Base-by-base conservation (phyloP, 2,113 vertebrate species). In the Rallus limicola region DNA sequence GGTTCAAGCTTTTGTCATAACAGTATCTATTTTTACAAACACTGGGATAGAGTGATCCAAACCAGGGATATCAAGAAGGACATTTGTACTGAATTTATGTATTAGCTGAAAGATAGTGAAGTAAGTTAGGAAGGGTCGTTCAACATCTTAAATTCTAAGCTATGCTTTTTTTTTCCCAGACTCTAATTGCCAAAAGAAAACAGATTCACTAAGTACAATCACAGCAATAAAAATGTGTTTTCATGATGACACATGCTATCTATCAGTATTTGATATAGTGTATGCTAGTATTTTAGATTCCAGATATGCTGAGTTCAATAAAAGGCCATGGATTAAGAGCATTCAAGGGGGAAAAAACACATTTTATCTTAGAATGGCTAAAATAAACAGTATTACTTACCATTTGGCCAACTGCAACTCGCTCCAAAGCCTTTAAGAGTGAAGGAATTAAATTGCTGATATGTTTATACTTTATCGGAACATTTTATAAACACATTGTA, bases 331-430 rank as follows among this genome's bases (percentile, higher is more conserved):
- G 83, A 97, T 86, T 96, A 96, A 94, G 71, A 97, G 58, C 65
- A 91, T 87, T 96, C 85, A 94, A 93, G 92, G 53, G 58, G 59
- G 64, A 67, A 97, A 97, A 98, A 94, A 11, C 62, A 95, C 38
- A 75, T 68, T 88, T 84, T 92, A 95, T 94, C 96, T 95, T 81
- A 95, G 55, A 78, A 95, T 56, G 58, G 76, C 92, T 96, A 97
- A 92, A 98, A 94, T 96, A 98, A 97, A 98, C 97, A 97, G 40
- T 86, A 86, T 96, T 94, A 98, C 98, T 98, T 97, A 98, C 98
- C 98, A 98, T 97, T 96, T 98, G 98, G 96, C 98, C 98, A 90
- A 97, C 95, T 91, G 98, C 97, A 97, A 99, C 98, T 87, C 98
- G 97, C 77, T 99, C 98, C 96, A 98, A 97, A 94, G 98, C 98